Percentiles rank a stretch among this genome's conserved stretches.
Conservation (phyloP, 2,113 vertebrate species). For the Ranitomeya variabilis region DNA sequence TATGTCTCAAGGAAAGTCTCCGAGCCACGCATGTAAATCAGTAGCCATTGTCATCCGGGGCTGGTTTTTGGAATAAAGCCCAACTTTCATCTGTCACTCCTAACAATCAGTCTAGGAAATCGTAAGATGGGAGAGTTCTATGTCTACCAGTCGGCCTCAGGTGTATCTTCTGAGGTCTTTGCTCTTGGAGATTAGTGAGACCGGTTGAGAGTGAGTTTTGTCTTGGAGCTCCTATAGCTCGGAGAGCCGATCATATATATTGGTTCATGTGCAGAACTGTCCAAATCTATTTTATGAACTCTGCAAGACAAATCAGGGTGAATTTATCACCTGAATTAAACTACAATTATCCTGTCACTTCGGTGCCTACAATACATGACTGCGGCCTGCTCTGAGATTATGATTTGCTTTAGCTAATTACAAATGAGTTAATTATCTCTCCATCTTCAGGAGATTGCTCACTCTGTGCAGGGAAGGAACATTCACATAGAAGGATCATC, state of each 20-base stretch:
- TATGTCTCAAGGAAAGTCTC: too few relatives aligned
- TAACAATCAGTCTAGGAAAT: not conserved
- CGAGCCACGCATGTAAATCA: too few relatives aligned
- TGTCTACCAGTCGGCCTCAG: not conserved
- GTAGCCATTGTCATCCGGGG: too few relatives aligned
- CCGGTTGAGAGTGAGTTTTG: not conserved
- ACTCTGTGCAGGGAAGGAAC: too few relatives aligned
- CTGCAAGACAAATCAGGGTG: not conserved
- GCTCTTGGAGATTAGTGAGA: not conserved
- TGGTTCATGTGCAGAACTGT: not conserved
- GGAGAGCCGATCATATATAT: not conserved
- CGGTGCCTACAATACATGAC: not conserved
- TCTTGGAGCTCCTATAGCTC: too few relatives aligned
- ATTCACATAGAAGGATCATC: not conserved
- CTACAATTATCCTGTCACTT: conserved; percentile 33
- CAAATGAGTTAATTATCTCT: conserved; percentile 46
- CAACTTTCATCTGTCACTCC: not conserved
- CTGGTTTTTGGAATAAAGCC: too few relatives aligned
- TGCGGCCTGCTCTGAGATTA: conserved; percentile 29
- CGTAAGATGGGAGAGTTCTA: not conserved
- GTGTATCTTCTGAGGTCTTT: not conserved
- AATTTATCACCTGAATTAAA: conserved; percentile 18
- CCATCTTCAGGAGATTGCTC: conserved; percentile 17
- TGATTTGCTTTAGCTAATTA: conserved; percentile 47
- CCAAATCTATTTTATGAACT: not conserved